Percentiles rank a stretch among this genome's conserved stretches.
These are phyloP conservation scores for Ahaetulla prasina DNA, from an alignment of 2,113 vertebrate species.

Conservation along the genomic window DNA sequence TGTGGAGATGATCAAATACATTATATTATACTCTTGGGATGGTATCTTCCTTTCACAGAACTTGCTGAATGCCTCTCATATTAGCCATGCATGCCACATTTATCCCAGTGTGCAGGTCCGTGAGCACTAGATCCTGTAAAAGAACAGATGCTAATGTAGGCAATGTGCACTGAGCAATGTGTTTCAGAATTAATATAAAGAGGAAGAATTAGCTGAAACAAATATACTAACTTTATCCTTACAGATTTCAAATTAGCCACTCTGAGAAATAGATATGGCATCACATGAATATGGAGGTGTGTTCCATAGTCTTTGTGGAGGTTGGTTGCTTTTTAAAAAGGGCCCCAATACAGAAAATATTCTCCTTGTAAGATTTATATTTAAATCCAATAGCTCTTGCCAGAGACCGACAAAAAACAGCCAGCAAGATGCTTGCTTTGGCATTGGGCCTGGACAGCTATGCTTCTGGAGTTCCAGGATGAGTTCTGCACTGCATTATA, in stretches of 20 bases:
- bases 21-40: constrained; percentile 27
- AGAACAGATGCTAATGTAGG: neutral
- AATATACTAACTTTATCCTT: neutral
- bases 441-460: constrained; percentile 2
- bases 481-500: constrained; percentile 25
- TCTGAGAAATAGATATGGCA: neutral
- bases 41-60: neutral
- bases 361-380: constrained; percentile 3
- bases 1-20: constrained; percentile 19
- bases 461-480: constrained; percentile 18
- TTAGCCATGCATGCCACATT: neutral
- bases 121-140: neutral
- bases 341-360: constrained; percentile 12
- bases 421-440: constrained; percentile 28
- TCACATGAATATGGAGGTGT: neutral
- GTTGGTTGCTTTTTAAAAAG: neutral
- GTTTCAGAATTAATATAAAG: neutral
- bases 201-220: neutral
- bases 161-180: neutral
- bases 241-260: neutral
- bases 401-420: constrained; percentile 14
- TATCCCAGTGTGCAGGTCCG: neutral
- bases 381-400: constrained; percentile 11
- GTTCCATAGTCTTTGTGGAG: neutral
- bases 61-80: neutral